Evolutionary conservation across 2,113 vertebrate species (phyloP).

Genomic region (Montifringilla adamsi): DNA sequence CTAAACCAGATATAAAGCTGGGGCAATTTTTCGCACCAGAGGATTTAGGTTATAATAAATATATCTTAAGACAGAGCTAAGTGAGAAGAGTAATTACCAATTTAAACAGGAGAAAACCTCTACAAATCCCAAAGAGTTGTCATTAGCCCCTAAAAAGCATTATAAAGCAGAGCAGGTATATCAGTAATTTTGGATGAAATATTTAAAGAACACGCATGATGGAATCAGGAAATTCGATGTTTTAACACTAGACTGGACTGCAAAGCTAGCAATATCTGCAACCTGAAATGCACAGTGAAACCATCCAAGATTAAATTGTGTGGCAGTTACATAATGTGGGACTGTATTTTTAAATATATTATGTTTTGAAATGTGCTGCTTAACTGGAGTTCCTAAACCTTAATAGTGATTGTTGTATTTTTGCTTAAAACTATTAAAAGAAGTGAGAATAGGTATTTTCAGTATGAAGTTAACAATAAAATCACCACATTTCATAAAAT

Average conservation of each 20-base stretch:
- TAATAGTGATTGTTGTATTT: neutral
- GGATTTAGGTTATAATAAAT: neutral
- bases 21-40: neutral
- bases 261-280: neutral
- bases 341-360: neutral
- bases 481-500: neutral
- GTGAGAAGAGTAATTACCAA: neutral
- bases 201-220: neutral
- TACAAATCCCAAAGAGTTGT: neutral
- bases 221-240: neutral
- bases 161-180: neutral
- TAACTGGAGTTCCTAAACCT: neutral
- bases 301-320: neutral
- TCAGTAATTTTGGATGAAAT: neutral
- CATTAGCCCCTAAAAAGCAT: neutral
- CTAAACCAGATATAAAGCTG: neutral
- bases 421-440: neutral
- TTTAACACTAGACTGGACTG: neutral
- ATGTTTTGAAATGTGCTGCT: neutral
- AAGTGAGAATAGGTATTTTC: neutral
- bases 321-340: neutral
- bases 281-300: neutral
- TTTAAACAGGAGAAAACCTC: neutral
- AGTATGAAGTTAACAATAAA: neutral
- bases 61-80: neutral